phyloP scores from a whole-genome alignment of 2,113 vertebrate genomes.

The Craseonycteris thonglongyai region DNA sequence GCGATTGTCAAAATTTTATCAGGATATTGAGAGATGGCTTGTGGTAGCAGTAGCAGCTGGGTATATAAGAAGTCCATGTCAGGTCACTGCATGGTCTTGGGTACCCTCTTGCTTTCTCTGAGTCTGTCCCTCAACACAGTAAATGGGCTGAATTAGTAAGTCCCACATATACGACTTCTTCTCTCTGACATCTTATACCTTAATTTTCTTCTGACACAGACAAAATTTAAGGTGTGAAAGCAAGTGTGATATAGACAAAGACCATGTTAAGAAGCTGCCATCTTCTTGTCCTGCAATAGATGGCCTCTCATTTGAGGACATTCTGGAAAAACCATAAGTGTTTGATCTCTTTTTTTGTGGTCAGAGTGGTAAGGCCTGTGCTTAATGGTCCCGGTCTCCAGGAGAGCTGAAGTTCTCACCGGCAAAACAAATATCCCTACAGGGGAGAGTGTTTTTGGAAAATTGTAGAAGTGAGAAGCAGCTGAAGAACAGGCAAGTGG shows the following conservation, averaged over 20 bases:
- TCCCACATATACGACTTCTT: neutral
- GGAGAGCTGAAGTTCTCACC: neutral
- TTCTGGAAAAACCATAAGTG: neutral
- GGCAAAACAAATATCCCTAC: neutral
- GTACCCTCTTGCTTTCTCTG: neutral
- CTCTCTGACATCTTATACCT: neutral
- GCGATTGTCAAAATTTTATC: neutral
- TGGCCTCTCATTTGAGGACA: neutral
- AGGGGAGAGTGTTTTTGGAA: neutral
- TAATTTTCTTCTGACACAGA: neutral
- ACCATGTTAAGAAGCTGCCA: rapidly evolving
- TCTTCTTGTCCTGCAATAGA: neutral
- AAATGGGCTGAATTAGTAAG: neutral
- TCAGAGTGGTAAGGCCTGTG: neutral
- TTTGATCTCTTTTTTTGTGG: neutral
- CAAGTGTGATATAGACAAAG: neutral
- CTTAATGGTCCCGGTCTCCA: neutral
- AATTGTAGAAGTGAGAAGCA: neutral
- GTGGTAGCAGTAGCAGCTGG: neutral
- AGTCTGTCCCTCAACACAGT: neutral
- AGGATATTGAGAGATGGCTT: neutral
- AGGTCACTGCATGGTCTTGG: rapidly evolving
- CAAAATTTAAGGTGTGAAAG: neutral
- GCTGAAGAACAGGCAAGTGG: neutral
- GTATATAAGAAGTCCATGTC: neutral